Evolutionary conservation across 2,113 vertebrate species (phyloP).

Genomic region (Cyphomyrus discorhynchus): DNA sequence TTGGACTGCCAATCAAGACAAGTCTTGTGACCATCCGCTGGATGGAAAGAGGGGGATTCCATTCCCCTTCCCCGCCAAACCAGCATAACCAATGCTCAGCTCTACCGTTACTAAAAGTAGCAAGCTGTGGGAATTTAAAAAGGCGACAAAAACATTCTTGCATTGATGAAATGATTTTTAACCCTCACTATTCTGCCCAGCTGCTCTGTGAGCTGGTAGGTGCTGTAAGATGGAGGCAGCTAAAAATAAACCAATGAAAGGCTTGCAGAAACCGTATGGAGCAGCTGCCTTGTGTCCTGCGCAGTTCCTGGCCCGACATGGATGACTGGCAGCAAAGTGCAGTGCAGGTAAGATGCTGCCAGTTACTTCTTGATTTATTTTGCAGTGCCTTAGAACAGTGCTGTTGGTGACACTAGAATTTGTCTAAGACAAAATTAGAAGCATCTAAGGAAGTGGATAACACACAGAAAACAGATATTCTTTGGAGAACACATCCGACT

Average conservation of each 20-base stretch:
- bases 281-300: background rate
- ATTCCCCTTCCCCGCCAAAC: background rate
- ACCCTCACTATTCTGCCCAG: background rate
- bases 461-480: background rate
- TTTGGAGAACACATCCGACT: background rate
- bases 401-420: background rate
- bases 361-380: background rate
- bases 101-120: background rate
- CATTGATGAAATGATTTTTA: background rate
- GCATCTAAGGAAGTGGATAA: background rate
- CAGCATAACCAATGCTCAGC: background rate
- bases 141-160: background rate
- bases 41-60: background rate
- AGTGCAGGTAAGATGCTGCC: background rate
- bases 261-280: background rate
- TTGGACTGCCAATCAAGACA: constrained; percentile 9
- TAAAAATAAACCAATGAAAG: background rate
- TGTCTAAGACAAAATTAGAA: background rate
- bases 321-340: background rate
- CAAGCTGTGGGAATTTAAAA: background rate
- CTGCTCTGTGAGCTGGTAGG: background rate
- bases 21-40: constrained; percentile 24
- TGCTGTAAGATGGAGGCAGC: background rate
- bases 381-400: background rate
- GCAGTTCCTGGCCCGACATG: background rate